Evolutionary conservation across 2,113 vertebrate species (phyloP).

Genomic region (Psammodynastes pulverulentus): DNA sequence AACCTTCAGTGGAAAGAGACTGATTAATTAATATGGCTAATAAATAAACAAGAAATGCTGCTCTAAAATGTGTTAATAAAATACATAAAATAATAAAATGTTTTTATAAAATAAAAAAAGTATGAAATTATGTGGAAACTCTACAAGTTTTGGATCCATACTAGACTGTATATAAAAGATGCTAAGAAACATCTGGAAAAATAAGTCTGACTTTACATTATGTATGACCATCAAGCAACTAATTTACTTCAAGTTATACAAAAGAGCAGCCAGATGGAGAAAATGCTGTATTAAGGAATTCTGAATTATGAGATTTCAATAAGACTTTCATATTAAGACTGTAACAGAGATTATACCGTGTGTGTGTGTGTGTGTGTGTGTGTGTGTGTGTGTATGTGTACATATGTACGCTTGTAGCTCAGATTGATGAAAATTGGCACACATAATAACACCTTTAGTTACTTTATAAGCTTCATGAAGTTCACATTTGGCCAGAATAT

Average conservation of each 20-base stretch:
- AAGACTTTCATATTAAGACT: not conserved
- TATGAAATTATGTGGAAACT: constrained; percentile 12
- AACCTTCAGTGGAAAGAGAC: not conserved
- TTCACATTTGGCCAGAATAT: not conserved
- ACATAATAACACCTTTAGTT: not conserved
- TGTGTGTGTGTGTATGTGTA: not conserved
- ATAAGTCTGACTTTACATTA: not conserved
- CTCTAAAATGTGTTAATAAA: constrained; percentile 13
- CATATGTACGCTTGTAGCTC: not conserved
- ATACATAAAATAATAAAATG: not conserved
- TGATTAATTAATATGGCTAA: not conserved
- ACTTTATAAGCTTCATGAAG: not conserved
- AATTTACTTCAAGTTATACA: not conserved
- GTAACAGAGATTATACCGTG: not conserved
- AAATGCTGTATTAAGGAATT: not conserved
- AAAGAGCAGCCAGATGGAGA: not conserved
- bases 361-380: too few species aligned
- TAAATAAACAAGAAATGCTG: constrained; percentile 17
- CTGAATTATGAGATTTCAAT: not conserved
- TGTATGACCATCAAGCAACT: not conserved
- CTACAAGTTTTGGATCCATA: not conserved
- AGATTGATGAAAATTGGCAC: not conserved
- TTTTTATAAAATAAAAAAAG: not conserved
- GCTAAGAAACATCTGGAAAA: not conserved
- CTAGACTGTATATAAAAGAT: not conserved